Percentiles rank a stretch among this genome's conserved stretches.
These are phyloP conservation scores for Ciconia maguari DNA, from an alignment of 2,113 vertebrate genomes.

Conservation along the genomic window DNA sequence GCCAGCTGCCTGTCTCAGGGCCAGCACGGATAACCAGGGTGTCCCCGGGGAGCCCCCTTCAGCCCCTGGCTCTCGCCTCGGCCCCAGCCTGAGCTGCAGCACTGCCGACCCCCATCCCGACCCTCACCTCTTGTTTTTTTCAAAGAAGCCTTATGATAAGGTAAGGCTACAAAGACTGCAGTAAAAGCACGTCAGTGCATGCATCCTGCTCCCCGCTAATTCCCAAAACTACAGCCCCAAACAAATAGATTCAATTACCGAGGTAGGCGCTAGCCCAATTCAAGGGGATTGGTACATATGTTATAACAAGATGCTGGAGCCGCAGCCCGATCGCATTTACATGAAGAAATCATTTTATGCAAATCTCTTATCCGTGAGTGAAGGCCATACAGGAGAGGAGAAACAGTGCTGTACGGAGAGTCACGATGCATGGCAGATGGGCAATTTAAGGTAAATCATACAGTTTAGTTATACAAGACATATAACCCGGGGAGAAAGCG, in stretches of 20 bases:
- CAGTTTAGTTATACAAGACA: constrained; percentile 1
- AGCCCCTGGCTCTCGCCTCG: neutral
- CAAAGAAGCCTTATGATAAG: neutral
- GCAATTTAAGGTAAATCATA: constrained; percentile 52
- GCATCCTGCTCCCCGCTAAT: neutral
- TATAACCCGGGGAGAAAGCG: constrained; percentile 3
- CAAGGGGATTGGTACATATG: neutral
- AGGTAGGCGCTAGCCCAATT: neutral
- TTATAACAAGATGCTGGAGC: neutral
- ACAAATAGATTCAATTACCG: neutral
- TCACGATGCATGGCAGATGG: neutral
- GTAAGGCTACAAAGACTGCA: neutral
- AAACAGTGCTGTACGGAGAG: neutral
- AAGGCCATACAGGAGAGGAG: neutral
- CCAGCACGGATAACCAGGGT: neutral
- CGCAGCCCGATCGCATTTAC: neutral
- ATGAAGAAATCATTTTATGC: constrained; percentile 48
- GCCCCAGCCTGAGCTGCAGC: neutral
- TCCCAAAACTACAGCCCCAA: neutral
- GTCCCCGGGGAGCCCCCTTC: neutral
- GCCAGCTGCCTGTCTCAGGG: neutral
- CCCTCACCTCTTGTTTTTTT: neutral
- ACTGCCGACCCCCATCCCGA: neutral
- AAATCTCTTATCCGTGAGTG: neutral
- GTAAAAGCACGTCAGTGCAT: neutral